phyloP scores from a whole-genome alignment of 1,140 invertebrate genomes.

The Leptoteleia sp. region DNA sequence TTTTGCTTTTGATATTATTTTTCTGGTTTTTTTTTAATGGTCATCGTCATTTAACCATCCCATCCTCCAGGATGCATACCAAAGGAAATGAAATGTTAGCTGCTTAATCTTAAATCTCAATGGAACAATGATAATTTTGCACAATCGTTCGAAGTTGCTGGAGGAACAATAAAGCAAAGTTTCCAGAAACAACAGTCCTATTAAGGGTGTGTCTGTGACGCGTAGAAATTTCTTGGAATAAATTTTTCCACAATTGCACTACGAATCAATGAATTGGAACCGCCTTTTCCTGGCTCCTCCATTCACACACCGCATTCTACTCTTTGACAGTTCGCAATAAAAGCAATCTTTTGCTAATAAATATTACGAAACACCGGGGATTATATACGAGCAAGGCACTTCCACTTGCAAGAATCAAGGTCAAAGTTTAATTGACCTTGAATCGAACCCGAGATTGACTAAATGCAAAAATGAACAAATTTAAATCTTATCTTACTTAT shows the following conservation, averaged over 20 bases:
- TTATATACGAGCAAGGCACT: too few species aligned
- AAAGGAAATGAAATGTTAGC: slow-evolving; percentile 13
- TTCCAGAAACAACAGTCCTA: slow-evolving; percentile 45
- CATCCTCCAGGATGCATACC: slow-evolving; percentile 20
- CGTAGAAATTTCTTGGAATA: slow-evolving; percentile 42
- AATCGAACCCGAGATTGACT: too few species aligned
- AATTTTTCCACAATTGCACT: slow-evolving; percentile 37
- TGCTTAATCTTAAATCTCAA: slow-evolving; percentile 6
- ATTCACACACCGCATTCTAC: slow-evolving; percentile 9
- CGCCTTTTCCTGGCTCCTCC: slow-evolving; percentile 12
- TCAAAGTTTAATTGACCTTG: too few species aligned
- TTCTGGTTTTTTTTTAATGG: too few species aligned
- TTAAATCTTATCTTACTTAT: too few species aligned
- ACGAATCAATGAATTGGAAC: slow-evolving; percentile 15
- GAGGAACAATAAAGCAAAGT: slow-evolving; percentile 49
- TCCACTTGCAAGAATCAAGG: too few species aligned
- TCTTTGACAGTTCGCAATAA: not conserved
- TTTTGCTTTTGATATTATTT: too few species aligned
- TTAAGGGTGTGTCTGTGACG: slow-evolving; percentile 47
- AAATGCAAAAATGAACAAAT: too few species aligned
- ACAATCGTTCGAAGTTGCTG: slow-evolving; percentile 20
- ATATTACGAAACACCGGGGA: too few species aligned
- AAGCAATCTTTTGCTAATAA: too few species aligned
- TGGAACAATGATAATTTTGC: slow-evolving; percentile 50
- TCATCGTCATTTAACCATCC: too few species aligned